Evolutionary conservation across 2,113 vertebrate species (phyloP), one percentile per base, ranked within the genome.

Genomic region (Antechinus stuartii): DNA sequence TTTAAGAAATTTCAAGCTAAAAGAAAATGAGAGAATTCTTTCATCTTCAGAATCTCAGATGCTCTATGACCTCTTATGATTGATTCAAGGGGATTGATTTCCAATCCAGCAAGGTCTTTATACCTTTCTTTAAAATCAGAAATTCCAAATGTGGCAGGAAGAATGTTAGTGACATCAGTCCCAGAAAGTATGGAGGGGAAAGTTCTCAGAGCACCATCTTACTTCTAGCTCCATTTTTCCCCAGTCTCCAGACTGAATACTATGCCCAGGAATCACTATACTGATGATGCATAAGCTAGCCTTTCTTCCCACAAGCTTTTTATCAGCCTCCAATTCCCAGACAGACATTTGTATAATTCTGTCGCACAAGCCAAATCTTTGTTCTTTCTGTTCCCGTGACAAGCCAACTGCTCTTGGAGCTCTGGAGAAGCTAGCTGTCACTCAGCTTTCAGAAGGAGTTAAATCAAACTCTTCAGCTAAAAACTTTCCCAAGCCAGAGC

Each of bases 121-220:
- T 92, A 54, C 52, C n/a, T 93, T 61, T 93, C 91, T 94, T 96
- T 95, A 91, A 90, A 95, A 1, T 84, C 95, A 47, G 68, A 68
- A 76, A 91, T 76, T 93, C 50, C 95, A 89, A 91, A 47, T 92
- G 90, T 89, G 89, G 54, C 53, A 95, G 50, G 89, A 90, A 76
- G 16, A 54, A 76, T 55, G 8, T 94, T 93, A 52, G 55, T 92
- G 55, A 9, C 54, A 93, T 93, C 76, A 94, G 93, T 93, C 27
- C n/a, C 56, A 95, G 84, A 95, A 91, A 95, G 11, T 89, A 42
- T n/a, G 6, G 19, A 35, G 0, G 68, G 22, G 19, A 50, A 55
- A 26, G 52, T 89, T 26, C 52, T 47, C 89, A 25, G 8, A 42
- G 19, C 7, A 84, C 8, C n/a, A 23, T 19, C 6, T 0, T 47